A percentile compares a stretch with the other conserved stretches of the same genome.
Conservation (phyloP, 2,113 vertebrate genomes). For the Pitta sordida region DNA sequence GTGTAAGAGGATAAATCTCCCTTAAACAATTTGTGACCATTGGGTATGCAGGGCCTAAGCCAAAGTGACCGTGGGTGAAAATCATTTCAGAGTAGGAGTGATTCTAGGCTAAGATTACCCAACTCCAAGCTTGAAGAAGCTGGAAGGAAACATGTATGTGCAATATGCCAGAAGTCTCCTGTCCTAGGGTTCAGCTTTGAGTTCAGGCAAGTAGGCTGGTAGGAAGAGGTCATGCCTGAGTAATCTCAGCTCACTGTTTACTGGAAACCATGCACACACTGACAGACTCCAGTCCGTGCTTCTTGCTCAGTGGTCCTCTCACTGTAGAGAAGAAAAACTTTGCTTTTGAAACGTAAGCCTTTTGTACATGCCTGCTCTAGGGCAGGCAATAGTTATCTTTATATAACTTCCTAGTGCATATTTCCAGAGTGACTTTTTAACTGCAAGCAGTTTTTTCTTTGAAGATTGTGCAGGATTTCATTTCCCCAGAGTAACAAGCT, state of each 20-base stretch:
- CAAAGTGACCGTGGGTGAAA: constrained; percentile 13
- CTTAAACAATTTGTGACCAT: background rate
- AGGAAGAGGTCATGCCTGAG: background rate
- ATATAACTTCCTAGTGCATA: background rate
- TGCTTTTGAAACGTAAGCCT: background rate
- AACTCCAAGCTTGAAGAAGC: background rate
- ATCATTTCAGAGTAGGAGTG: background rate
- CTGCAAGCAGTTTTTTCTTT: background rate
- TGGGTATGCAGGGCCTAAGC: background rate
- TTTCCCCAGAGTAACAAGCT: background rate
- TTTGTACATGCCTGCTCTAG: background rate
- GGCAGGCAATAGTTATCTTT: background rate
- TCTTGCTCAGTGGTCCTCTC: background rate
- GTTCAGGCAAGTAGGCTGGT: background rate
- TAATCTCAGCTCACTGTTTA: background rate
- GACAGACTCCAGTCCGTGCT: background rate
- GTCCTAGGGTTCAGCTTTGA: background rate
- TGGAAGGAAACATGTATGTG: background rate
- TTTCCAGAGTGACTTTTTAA: background rate
- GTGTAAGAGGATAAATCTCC: constrained; percentile 8
- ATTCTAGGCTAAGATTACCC: background rate
- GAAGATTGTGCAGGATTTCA: background rate
- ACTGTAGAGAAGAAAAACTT: background rate
- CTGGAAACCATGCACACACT: background rate
- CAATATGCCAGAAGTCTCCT: background rate